Evolutionary conservation across 2,797 vertebrate species (phyloP), one percentile per base, ranked within the genome.

Genomic region (Lagocephalus sceleratus): DNA sequence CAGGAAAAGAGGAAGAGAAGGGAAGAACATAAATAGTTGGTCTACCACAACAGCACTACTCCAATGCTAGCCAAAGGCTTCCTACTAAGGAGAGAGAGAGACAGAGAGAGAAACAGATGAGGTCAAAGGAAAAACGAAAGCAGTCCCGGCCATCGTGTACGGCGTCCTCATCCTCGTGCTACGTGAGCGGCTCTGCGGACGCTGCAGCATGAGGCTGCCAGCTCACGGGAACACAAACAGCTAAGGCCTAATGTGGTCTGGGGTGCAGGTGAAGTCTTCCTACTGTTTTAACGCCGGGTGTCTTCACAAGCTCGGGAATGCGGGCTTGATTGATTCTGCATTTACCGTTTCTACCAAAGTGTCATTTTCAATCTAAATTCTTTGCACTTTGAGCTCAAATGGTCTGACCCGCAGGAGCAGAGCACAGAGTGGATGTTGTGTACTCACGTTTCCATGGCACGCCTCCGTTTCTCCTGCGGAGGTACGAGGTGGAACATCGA

Each of bases 31-130:
- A 86, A 68, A 89, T 79, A 84, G 83, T 86, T 88, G 86, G 66
- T 90, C 87, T 88, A 88, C 83, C 85, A 87, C 84, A 78, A 86
- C 67, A 86, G 84, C 85, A 86, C 83, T 82, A 89, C 61, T 82
- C 75, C 82, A 83, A 79, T 79, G 84, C 73, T 80, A 88, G 79
- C 78, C 76, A 73, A 78, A 84, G 77, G 76, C 64, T 60, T 66
- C 78, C 79, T 88, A 89, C 77, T 87, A 78, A 65, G 73, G 68
- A 86, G 75, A 87, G 68, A 85, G 67, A 65, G 63, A 70, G 78
- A 85, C 82, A 84, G 79, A 85, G 71, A 85, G 55, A 83, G 71
- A 83, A 73, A 82, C 57, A 79, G 72, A 76, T 71, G 76, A 84
- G 66, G 61, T 68, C 62, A 76, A 66, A 71, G 47, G 64, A 57